Percentiles rank a stretch among this genome's conserved stretches.
Conservation (phyloP, 2,113 vertebrate species). For the Hemiscyllium ocellatum region DNA sequence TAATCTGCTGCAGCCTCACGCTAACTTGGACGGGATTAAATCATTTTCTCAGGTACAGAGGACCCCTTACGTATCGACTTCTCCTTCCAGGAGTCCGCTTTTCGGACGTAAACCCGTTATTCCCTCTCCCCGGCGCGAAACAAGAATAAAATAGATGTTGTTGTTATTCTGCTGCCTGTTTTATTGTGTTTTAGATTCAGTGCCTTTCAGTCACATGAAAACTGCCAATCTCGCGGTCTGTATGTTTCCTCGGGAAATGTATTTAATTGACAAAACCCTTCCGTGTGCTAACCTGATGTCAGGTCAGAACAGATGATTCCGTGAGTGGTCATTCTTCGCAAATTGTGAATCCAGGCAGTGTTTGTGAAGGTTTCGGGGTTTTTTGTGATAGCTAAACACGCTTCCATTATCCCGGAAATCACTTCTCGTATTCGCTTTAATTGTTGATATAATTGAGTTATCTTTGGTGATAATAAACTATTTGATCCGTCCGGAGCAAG, state of each 20-base stretch:
- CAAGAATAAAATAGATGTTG: neutral
- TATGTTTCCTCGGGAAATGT: neutral
- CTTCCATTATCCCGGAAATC: neutral
- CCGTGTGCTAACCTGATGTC: too few species aligned
- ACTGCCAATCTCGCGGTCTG: neutral
- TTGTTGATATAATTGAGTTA: neutral
- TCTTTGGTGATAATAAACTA: neutral
- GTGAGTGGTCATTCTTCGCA: neutral
- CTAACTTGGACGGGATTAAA: neutral
- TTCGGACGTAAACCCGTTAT: neutral
- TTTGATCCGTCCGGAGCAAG: too few species aligned
- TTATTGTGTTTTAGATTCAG: neutral
- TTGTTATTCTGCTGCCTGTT: neutral
- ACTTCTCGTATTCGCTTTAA: neutral
- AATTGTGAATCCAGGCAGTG: neutral
- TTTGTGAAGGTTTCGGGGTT: neutral
- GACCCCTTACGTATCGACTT: neutral
- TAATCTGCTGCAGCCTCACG: neutral
- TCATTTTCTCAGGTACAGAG: neutral
- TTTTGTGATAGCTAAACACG: neutral
- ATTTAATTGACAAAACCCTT: neutral
- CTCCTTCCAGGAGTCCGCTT: neutral
- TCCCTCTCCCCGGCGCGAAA: too few species aligned
- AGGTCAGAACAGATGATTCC: neutral
- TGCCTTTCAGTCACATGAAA: neutral